Conservation (phyloP, 23 tunicate genomes). For the Halocynthia aurantium region DNA sequence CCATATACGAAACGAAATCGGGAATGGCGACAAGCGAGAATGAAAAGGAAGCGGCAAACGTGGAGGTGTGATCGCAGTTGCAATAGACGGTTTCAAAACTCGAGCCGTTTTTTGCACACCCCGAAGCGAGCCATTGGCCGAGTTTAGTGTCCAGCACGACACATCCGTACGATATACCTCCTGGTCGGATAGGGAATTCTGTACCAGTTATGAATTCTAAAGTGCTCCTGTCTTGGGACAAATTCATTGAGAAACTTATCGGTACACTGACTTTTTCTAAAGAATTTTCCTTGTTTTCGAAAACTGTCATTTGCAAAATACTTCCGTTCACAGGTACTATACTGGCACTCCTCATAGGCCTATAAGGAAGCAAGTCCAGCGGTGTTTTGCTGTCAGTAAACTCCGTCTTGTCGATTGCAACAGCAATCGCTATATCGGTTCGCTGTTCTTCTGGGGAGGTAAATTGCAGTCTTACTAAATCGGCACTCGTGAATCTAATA, state of each 20-base stretch:
- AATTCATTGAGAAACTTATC: not conserved
- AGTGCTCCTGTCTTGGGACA: not conserved
- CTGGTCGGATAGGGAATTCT: not conserved
- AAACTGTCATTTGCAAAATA: not conserved
- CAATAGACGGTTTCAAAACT: not conserved
- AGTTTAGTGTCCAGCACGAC: not conserved
- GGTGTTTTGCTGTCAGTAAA: too few species aligned
- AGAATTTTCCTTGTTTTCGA: not conserved
- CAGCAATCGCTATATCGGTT: too few species aligned
- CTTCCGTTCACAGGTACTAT: conserved; percentile 1
- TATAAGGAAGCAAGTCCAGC: too few species aligned
- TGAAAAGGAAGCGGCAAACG: conserved; percentile 3
- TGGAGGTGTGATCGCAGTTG: not conserved
- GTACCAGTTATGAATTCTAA: not conserved
- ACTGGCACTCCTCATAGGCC: too few species aligned
- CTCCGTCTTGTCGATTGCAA: too few species aligned
- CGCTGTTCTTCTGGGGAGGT: too few species aligned
- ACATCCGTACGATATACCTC: not conserved
- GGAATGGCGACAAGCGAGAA: not conserved
- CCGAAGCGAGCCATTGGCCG: not conserved
- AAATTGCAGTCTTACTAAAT: too few species aligned
- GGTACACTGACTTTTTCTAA: not conserved
- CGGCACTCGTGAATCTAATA: too few species aligned
- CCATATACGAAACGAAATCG: not conserved
- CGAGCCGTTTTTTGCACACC: not conserved